Evolutionary conservation across 2,797 vertebrate species (phyloP), one percentile per base, ranked within the genome.

Genomic region (Rhodeus uyekii): DNA sequence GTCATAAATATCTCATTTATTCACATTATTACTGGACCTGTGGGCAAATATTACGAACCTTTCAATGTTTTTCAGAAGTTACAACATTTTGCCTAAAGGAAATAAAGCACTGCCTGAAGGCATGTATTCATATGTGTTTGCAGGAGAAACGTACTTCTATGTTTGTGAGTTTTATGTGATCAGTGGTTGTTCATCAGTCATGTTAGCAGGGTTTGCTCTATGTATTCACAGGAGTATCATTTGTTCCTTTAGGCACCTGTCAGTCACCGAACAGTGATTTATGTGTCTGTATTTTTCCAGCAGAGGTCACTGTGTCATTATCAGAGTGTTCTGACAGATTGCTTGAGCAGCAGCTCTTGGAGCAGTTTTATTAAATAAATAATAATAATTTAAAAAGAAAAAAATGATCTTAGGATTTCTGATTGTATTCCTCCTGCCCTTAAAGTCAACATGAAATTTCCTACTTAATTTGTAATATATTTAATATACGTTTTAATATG

Each of bases 251-350:
- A 9, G 42, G 42, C 68, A 72, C n/a, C 79, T 81, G 79, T 81
- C 79, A 64, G 79, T 73, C 78, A 81, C 1, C 14, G 10, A 58
- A 12, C 39, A 68, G 27, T 76, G 78, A 81, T 39, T 39, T 69
- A 72, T 85, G 44, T 75, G 67, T 16, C 44, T 68, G 64, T 53
- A 63, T 64, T 67, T 85, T 53, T 83, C 85, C 87, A 88, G 85
- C 58, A 88, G 88, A 86, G 83, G 88, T 78, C 88, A 85, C 78
- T 89, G 75, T 87, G 78, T 80, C 78, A 80, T 83, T 84, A 83
- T 83, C 77, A 74, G 50, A 50, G 24, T 60, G 6, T 19, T 39
- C 44, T 64, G 79, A 65, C 48, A 44, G 48, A 75, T 53, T 64
- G 65, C 48, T 60, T 58, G 55, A 13, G 38, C 29, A 13, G 38